phyloP scores from a whole-genome alignment of 2,113 vertebrate species.

The Ursus arctos region DNA sequence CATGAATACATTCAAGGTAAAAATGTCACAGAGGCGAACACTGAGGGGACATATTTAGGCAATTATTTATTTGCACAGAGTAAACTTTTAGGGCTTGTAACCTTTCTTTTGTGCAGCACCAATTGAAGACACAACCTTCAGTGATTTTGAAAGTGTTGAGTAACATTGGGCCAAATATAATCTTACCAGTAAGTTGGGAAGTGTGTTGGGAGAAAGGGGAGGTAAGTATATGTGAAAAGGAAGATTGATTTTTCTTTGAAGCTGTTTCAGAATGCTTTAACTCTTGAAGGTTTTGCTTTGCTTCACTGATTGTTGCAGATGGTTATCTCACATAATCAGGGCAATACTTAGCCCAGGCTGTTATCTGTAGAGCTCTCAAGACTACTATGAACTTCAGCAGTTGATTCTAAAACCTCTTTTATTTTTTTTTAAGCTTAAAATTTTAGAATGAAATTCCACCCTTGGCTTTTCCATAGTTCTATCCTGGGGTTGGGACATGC shows the following conservation, averaged over 20 bases:
- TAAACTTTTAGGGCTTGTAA: constrained; percentile 61
- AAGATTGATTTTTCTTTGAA: constrained; percentile 70
- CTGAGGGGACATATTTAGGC: not conserved
- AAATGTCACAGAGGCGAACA: not conserved
- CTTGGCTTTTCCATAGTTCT: not conserved
- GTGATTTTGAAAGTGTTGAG: constrained; percentile 75
- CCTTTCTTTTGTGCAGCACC: constrained; percentile 53
- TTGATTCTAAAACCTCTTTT: constrained; percentile 71
- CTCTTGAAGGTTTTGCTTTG: constrained; percentile 75
- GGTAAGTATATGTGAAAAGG: not conserved
- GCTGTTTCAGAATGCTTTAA: constrained; percentile 77
- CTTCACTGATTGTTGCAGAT: constrained; percentile 80
- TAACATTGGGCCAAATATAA: constrained; percentile 80
- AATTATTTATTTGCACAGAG: not conserved
- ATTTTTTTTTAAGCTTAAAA: constrained; percentile 50
- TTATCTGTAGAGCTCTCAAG: constrained; percentile 66
- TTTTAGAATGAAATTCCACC: constrained; percentile 44
- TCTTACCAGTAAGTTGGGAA: constrained; percentile 62
- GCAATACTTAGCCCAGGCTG: constrained; percentile 41
- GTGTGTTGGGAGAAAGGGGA: constrained; percentile 14
- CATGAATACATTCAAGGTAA: not conserved
- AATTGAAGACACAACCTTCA: not conserved
- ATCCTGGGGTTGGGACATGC: not conserved
- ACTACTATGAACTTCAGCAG: not conserved
- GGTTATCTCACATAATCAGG: constrained; percentile 67